Base-by-base conservation (phyloP, 2,797 vertebrate genomes). In the Acomys russatus region DNA sequence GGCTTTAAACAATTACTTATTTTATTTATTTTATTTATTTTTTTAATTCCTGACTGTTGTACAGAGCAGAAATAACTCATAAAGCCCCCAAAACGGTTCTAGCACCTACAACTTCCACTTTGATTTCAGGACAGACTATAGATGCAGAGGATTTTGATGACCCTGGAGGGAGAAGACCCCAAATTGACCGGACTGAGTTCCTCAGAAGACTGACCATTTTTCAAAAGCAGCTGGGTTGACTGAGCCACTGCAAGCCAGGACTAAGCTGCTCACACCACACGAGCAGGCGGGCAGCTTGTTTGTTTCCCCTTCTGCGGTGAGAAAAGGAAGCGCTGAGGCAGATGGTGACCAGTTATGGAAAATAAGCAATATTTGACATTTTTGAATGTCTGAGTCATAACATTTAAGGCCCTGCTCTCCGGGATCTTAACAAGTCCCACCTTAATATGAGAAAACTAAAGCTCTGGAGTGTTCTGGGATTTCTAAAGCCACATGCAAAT, bases 341-440 rank as follows among this genome's bases (percentile, higher is more conserved):
- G 70, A 94, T 70, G 93, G 95, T 94, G 68, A 78, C 82, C 87
- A 90, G 79, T 93, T 64, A 84, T 49, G 49, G 85, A 95, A 97
- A 97, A 97, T 68, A 92, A 91, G 56, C 63, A 93, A 94, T 82
- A 49, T 25, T 49, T 4, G 35, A 23, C 76, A 44, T 88, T 68
- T 78, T 86, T 84, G 9, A 94, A 94, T 66, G 64, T 87, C 78
- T 97, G 97, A 94, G 64, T 96, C 96, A 97, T 73, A 74, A 22
- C 51, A 44, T 30, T 78, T 33, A 56, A 63, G 82, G 35, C 73
- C 30, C 66, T 1, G 1, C 33, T 73, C 88, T 73, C 23, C 83
- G 33, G 20, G 49, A 66, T 88, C 33, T 76, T 66, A 70, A 25
- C 56, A 84, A 92, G 11, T 30, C 73, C 23, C 51, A 30, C 78